phyloP scores from a whole-genome alignment of 1,140 invertebrate species.

The Cotesia glomerata region DNA sequence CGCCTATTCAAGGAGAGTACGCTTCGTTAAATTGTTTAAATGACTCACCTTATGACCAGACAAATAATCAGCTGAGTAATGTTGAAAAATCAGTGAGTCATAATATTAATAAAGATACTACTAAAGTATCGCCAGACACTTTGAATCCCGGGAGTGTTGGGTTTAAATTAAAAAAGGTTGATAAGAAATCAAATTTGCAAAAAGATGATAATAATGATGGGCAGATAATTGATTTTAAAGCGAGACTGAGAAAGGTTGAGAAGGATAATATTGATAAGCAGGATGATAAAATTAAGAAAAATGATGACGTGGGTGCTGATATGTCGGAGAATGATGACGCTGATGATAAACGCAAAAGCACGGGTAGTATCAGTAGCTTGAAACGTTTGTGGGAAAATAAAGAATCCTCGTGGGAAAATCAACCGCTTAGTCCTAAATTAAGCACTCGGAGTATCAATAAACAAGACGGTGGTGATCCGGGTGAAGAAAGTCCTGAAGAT shows the following conservation, averaged over 20 bases:
- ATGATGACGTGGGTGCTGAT: conserved; percentile 36
- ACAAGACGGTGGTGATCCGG: conserved; percentile 54
- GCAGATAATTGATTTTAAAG: conserved; percentile 84
- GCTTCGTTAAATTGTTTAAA: conserved; percentile 47
- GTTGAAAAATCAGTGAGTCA: conserved; percentile 39
- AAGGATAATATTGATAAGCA: conserved; percentile 62
- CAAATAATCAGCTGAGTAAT: conserved; percentile 1
- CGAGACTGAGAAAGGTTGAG: conserved; percentile 82
- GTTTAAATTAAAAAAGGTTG: conserved; percentile 72
- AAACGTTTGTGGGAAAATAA: conserved; percentile 91
- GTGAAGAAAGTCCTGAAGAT: conserved; percentile 64
- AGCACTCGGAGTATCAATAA: conserved; percentile 50
- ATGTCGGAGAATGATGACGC: conserved; percentile 68
- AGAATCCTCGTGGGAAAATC: conserved; percentile 61
- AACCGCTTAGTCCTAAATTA: conserved; percentile 71
- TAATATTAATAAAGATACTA: conserved; percentile 35
- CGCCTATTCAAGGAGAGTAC: conserved; percentile 48
- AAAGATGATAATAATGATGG: conserved; percentile 65
- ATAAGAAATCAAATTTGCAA: conserved; percentile 61
- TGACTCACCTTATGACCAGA: conserved; percentile 25
- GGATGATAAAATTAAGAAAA: conserved; percentile 49
- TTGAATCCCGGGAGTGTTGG: conserved; percentile 44
- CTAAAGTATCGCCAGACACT: conserved; percentile 33
- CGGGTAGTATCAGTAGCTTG: conserved; percentile 89
- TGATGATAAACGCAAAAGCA: conserved; percentile 88